Conservation (phyloP, 1,140 invertebrate species). For the Aphis craccivora region DNA sequence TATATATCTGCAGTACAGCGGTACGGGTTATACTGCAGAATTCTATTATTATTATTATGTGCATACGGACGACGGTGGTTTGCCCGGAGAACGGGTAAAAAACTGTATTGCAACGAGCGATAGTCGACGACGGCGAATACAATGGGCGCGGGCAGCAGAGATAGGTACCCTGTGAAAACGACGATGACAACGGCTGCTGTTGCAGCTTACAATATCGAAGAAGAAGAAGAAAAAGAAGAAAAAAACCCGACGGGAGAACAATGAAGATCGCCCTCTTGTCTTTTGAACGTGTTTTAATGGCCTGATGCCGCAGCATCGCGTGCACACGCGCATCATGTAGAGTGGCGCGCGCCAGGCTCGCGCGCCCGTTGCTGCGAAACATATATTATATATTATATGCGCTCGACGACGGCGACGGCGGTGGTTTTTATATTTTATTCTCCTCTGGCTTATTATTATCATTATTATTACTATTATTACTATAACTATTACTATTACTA, state of each 20-base stretch:
- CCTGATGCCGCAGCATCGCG: neutral
- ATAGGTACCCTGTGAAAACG: conserved; percentile 42
- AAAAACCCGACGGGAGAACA: conserved; percentile 3
- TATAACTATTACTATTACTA: neutral
- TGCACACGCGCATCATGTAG: neutral
- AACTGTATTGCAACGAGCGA: neutral
- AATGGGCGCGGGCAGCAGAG: neutral
- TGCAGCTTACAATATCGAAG: neutral
- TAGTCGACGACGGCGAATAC: conserved; percentile 25
- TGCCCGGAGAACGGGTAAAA: neutral
- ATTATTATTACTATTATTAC: conserved; percentile 1
- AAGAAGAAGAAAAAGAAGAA: neutral
- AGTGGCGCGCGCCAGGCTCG: conserved; percentile 23
- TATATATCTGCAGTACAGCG: no score
- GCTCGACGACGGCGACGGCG: neutral
- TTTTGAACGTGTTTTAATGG: conserved; percentile 50
- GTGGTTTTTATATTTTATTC: conserved; percentile 39
- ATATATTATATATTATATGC: neutral
- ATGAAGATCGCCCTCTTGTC: conserved; percentile 45
- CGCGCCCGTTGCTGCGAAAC: conserved; percentile 1
- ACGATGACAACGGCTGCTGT: neutral
- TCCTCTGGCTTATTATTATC: neutral
- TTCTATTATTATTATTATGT: neutral
- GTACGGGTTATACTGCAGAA: neutral
- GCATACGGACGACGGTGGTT: neutral